phyloP scores from a whole-genome alignment of 2,113 vertebrate species.

The Pungitius pungitius region DNA sequence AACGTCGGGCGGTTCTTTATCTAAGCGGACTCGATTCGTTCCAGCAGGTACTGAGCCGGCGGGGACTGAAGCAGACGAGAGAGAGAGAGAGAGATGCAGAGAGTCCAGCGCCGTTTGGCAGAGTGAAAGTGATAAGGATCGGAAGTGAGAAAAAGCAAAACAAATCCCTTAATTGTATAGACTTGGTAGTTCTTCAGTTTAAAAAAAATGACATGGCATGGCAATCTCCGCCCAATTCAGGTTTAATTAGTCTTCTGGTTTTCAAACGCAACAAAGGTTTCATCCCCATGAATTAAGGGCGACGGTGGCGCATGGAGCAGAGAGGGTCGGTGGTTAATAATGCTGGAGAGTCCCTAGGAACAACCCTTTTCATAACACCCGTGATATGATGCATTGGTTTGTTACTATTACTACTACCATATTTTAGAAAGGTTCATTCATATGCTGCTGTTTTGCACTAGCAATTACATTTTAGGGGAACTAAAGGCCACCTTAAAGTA shows the following conservation, averaged over 20 bases:
- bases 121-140: conserved; percentile 40
- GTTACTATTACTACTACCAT: background rate
- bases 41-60: conserved; percentile 59
- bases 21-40: conserved; percentile 56
- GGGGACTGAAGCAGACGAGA: conserved; percentile 31
- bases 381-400: background rate
- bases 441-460: background rate
- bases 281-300: too few relatives aligned
- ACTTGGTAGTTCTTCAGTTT: too few relatives aligned
- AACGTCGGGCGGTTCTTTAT: conserved; percentile 46
- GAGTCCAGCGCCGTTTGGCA: conserved; percentile 28
- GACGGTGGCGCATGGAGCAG: too few relatives aligned
- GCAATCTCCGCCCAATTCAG: too few relatives aligned
- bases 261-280: too few relatives aligned
- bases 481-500: background rate
- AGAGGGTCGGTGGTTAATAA: too few relatives aligned
- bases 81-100: too few relatives aligned
- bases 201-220: background rate
- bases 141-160: conserved; percentile 21
- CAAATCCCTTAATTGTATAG: background rate
- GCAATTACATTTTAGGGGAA: background rate
- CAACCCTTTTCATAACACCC: background rate
- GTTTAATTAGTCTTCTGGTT: too few relatives aligned
- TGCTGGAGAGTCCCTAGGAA: too few relatives aligned
- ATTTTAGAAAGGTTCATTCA: background rate